phyloP scores from a whole-genome alignment of 2,113 vertebrate species.

The Oncorhynchus tshawytscha region DNA sequence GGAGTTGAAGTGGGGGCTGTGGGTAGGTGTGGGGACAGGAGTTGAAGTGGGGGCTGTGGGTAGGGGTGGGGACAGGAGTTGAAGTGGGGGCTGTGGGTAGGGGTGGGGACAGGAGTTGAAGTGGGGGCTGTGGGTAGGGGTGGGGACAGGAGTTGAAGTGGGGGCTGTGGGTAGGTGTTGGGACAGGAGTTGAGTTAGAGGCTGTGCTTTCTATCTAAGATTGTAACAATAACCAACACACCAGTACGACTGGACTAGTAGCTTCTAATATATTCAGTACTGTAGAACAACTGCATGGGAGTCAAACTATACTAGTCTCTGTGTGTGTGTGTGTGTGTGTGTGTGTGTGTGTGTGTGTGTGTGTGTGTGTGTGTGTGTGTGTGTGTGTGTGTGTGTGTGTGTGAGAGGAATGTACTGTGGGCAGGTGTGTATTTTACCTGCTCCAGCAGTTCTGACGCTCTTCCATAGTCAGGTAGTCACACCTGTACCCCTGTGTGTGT shows the following conservation, averaged over 20 bases:
- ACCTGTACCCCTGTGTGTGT: slow-evolving; percentile 40
- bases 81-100: no score
- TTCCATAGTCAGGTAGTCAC: slow-evolving; percentile 68
- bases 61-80: no score
- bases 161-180: not conserved
- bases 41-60: slow-evolving; percentile 43
- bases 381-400: slow-evolving; percentile 21
- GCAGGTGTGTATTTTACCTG: slow-evolving; percentile 62
- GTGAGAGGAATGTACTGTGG: slow-evolving; percentile 67
- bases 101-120: not conserved
- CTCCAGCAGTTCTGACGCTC: slow-evolving; percentile 62
- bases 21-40: slow-evolving; percentile 14
- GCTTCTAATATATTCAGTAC: slow-evolving; percentile 76
- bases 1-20: slow-evolving; percentile 7
- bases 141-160: slow-evolving; percentile 28
- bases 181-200: slow-evolving; percentile 31
- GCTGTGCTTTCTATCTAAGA: slow-evolving; percentile 71
- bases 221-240: slow-evolving; percentile 75
- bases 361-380: no score
- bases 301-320: slow-evolving; percentile 64
- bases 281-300: slow-evolving; percentile 74
- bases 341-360: slow-evolving; percentile 23
- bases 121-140: not conserved
- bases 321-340: slow-evolving; percentile 12
- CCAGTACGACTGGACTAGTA: slow-evolving; percentile 75